Base-by-base conservation (phyloP, 2,888 invertebrate genomes). In the Ischnus inquisitorius region DNA sequence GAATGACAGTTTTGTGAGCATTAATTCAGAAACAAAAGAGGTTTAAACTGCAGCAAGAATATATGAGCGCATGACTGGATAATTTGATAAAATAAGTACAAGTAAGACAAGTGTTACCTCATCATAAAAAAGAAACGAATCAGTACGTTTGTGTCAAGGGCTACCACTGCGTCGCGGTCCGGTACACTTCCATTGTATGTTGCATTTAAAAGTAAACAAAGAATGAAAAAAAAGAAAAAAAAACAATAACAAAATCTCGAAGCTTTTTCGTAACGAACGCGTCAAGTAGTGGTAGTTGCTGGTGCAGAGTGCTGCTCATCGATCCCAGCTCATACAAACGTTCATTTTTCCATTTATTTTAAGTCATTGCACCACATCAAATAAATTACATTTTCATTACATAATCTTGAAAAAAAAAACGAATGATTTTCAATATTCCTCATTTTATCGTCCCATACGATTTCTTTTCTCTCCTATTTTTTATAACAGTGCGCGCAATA, bases 371-470 rank as follows among this genome's bases (percentile, higher is more conserved):
- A 94, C 94, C 93, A 92, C 93, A 93, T 93, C 93, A 93, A 94
- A 94, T 94, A 93, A 94, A 94, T 93, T 93, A 94, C 93, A 94
- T 94, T 94, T 94, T 94, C 94, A 94, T 94, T 93, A 94, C 92
- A 93, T 84, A 84, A 84, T 80, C 67, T 82, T 60, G 76, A 83
- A 80, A 57, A 54, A 64, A 41, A 62, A 57, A 65, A 62, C 34
- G 46, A 54, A 68, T 81, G 83, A 78, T 80, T 85, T 84, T 83
- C 80, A 85, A 65, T 76, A 77, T 79, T 80, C 83, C 65, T 60
- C 51, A 46, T 72, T 34, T 72, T 64, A 57, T 57, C 57, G 57
- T 57, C 57, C 57, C 57, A 19, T 57, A 57, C 34, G 4, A 8
- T 34, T 34, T 34, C 1, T 34, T 34, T 8, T 34, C 8, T 25